phyloP scores from a whole-genome alignment of 64 coral and sea anemone genomes.

The Montipora foliosa region DNA sequence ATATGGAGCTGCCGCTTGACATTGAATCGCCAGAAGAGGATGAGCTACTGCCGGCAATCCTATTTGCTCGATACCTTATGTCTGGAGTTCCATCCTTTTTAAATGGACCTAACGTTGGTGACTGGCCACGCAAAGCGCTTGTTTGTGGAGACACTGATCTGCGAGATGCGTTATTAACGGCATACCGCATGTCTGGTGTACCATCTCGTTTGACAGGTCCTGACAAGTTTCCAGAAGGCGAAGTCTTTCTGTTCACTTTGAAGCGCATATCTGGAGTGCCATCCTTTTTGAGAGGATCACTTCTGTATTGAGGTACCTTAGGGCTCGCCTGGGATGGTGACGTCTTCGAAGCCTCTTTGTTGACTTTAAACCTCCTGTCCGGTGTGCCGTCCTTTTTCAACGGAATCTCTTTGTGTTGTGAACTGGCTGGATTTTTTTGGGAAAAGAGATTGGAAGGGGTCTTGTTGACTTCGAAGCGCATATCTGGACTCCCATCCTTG shows the following conservation, averaged over 20 bases:
- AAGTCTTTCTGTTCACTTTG: background rate
- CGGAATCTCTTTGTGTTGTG: background rate
- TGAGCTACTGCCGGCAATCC: background rate
- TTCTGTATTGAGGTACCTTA: background rate
- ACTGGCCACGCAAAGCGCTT: background rate
- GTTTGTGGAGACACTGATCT: background rate
- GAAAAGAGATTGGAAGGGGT: background rate
- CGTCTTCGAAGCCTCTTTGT: background rate
- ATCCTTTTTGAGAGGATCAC: conserved; percentile 23
- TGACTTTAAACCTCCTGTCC: conserved; percentile 59
- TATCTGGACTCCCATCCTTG: conserved; percentile 41
- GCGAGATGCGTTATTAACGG: background rate
- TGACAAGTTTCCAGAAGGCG: background rate
- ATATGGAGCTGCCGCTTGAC: too few species aligned
- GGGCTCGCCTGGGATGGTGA: background rate
- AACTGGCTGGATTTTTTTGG: background rate
- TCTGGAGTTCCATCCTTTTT: conserved; percentile 64
- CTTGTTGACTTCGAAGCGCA: conserved; percentile 52
- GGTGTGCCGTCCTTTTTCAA: conserved; percentile 31
- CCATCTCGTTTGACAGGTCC: conserved; percentile 37
- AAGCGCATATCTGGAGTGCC: conserved; percentile 42
- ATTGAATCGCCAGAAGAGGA: background rate
- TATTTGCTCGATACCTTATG: conserved; percentile 28
- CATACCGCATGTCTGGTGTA: conserved; percentile 26
- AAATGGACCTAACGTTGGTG: background rate